Base-by-base conservation (phyloP, 2,888 invertebrate genomes). In the Platypus cylindrus region DNA sequence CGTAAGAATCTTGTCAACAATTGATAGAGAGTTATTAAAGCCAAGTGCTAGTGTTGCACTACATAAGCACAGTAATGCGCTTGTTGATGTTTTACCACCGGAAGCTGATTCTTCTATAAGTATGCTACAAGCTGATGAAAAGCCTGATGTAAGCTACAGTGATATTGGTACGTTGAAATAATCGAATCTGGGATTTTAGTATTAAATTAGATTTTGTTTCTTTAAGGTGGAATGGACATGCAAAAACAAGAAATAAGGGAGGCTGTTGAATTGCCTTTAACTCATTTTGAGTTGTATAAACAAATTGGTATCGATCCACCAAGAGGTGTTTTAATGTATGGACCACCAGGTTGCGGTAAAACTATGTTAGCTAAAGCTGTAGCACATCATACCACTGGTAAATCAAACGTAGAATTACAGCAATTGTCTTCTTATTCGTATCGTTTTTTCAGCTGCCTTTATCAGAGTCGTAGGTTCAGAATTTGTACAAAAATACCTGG, bases 311-410 rank as follows among this genome's bases (percentile, higher is more conserved):
- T 99, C 55, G 97, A 98, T 60, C 98, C 98, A 1, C 98, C 98
- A 0, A 49, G 56, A 31, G 56, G 56, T 26, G 98, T 98, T 2
- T 74, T 98, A 20, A 91, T 98, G 93, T 98, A 90, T 55, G 98
- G 98, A 0, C 98, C 98, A n/a, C 97, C 98, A 1, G 87, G 98
- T 2, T 97, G 97, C 63, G 98, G 98, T 17, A 98, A 98, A 66
- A 98, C 98, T 36, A 97, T 98, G 97, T 67, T 98, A 51, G 98
- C 98, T 17, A 98, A 98, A 62, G 95, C 95, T 45, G 95, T 95
- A 5, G 95, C 95, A 11, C 91, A 95, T 68, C 95, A 97, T 55
- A 97, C 95, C 22, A 95, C 94, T 48, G 85, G 85, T 85, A 58
- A 53, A 38, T 20, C 11, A 9, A 23, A 33, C n/a, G 24, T 7